These are phyloP conservation scores for Desmophyllum pertusum DNA, from an alignment of 92 coral and sea anemone species.

Conservation along the genomic window DNA sequence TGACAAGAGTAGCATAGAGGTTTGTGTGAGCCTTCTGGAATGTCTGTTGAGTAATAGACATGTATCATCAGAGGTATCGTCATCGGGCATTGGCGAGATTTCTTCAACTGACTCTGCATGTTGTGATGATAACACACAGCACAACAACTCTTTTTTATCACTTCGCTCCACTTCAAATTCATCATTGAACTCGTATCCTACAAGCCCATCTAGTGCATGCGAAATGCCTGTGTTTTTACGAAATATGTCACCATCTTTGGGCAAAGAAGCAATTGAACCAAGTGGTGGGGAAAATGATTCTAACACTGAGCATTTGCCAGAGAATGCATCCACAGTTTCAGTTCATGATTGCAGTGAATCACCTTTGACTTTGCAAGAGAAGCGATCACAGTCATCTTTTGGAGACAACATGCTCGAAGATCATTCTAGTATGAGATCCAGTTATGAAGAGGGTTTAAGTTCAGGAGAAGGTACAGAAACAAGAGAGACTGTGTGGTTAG, in stretches of 20 bases:
- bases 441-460: not conserved
- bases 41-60: not conserved
- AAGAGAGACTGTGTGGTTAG: not conserved
- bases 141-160: not conserved
- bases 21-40: constrained; percentile 21
- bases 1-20: not conserved
- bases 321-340: not conserved
- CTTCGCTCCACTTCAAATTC: not conserved
- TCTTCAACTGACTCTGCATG: not conserved
- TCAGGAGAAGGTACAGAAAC: not conserved
- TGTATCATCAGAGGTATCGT: no score
- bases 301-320: not conserved
- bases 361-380: not conserved
- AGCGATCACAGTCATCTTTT: not conserved
- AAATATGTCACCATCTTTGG: not conserved
- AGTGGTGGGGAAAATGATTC: not conserved
- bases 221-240: not conserved
- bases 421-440: not conserved
- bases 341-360: not conserved
- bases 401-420: not conserved
- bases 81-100: not conserved
- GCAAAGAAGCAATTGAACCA: not conserved
- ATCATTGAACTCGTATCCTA: not conserved
- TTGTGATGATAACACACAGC: not conserved
- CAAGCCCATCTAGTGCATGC: not conserved